These are phyloP conservation scores for Cyprinodon tularosa DNA, from an alignment of 2,113 vertebrate genomes.

Conservation along the genomic window DNA sequence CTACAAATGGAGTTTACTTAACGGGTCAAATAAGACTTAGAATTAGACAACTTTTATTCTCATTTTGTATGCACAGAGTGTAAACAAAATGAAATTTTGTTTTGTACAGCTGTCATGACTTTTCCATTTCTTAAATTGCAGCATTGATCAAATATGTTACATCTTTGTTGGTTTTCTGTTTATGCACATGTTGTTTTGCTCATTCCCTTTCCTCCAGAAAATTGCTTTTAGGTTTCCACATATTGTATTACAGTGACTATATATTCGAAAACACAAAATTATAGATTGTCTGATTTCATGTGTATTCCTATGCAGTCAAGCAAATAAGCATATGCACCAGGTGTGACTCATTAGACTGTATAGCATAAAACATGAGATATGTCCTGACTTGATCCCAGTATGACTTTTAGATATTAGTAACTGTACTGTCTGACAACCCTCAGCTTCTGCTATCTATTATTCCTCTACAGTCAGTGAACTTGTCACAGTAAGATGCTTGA, in stretches of 20 bases:
- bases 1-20: no score
- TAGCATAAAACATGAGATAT: background rate
- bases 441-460: no score
- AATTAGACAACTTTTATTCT: no score
- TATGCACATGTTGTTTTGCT: slow-evolving; percentile 44
- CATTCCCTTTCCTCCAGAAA: slow-evolving; percentile 59
- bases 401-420: background rate
- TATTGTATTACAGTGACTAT: background rate
- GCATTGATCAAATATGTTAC: no score
- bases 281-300: slow-evolving; percentile 47
- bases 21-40: no score
- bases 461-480: background rate
- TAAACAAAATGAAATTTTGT: no score
- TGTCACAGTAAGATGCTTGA: background rate
- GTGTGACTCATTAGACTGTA: slow-evolving; percentile 21
- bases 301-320: slow-evolving; percentile 22
- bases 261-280: slow-evolving; percentile 48
- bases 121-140: no score
- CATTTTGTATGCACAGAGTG: no score
- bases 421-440: no score
- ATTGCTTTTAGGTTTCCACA: slow-evolving; percentile 62
- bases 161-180: slow-evolving; percentile 50
- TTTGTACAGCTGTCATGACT: no score
- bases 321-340: slow-evolving; percentile 37
- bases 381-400: background rate